Percentiles rank a stretch among this genome's conserved stretches.
Evolutionary conservation across 2,113 vertebrate genomes (phyloP).

Genomic region (Accipiter virgatus): DNA sequence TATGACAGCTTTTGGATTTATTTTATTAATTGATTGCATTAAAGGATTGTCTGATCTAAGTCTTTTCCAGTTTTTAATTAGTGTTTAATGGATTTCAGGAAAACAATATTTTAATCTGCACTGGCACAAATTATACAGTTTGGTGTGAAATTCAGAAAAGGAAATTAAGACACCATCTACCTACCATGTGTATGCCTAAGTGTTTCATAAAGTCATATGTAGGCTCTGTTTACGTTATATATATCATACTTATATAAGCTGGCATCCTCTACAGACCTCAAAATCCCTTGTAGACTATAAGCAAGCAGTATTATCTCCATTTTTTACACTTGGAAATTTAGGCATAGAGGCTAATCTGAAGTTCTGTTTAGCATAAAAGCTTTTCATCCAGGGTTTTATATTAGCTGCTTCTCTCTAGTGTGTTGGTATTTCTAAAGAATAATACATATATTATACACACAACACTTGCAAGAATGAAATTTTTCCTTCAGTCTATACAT

Average conservation of each 20-base stretch:
- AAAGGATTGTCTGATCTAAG: neutral
- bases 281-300: conserved; percentile 25
- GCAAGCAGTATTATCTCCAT: conserved; percentile 1
- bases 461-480: neutral
- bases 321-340: conserved; percentile 42
- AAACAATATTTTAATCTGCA: neutral
- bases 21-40: neutral
- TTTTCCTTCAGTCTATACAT: neutral
- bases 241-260: neutral
- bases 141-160: neutral
- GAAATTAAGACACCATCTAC: neutral
- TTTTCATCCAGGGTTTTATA: conserved; percentile 41
- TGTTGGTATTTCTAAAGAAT: conserved; percentile 30
- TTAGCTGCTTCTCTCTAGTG: neutral
- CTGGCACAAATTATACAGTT: neutral
- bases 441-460: neutral
- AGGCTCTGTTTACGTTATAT: neutral
- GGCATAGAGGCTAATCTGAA: conserved; percentile 36
- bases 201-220: neutral
- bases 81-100: neutral
- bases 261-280: neutral
- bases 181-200: neutral
- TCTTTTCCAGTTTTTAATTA: neutral
- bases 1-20: neutral
- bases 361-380: conserved; percentile 45